phyloP scores from a whole-genome alignment of 2,113 vertebrate genomes.

The Protomyctophum bolini region DNA sequence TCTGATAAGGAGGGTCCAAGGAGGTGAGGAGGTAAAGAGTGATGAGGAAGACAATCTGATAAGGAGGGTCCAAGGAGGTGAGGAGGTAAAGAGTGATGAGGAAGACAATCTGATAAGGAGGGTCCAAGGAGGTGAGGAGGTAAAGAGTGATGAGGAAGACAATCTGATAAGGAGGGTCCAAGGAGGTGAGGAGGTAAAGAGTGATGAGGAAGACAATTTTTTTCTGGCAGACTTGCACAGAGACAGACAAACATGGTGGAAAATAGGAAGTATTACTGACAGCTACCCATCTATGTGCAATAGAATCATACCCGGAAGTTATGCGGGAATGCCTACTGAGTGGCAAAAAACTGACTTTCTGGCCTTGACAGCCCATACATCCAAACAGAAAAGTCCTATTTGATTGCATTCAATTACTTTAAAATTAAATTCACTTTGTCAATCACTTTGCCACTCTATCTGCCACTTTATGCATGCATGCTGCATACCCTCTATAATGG shows the following conservation, averaged over 20 bases:
- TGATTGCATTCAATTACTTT: no score
- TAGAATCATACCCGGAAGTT: no score
- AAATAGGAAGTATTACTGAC: background rate
- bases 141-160: constrained; percentile 2
- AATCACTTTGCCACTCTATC: no score
- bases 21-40: background rate
- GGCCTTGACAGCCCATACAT: no score
- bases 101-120: background rate
- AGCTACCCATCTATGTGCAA: no score
- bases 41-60: background rate
- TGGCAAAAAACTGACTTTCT: no score
- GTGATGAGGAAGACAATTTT: background rate
- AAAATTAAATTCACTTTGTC: no score
- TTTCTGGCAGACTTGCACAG: background rate
- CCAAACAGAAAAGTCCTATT: no score
- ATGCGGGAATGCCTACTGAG: no score
- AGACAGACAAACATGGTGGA: background rate
- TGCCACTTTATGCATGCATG: no score
- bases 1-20: background rate
- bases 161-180: background rate
- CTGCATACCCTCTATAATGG: no score
- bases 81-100: constrained; percentile 4
- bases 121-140: background rate
- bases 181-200: background rate
- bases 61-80: background rate